Base-by-base conservation (phyloP, 1,140 invertebrate genomes). In the Papilio polytes region DNA sequence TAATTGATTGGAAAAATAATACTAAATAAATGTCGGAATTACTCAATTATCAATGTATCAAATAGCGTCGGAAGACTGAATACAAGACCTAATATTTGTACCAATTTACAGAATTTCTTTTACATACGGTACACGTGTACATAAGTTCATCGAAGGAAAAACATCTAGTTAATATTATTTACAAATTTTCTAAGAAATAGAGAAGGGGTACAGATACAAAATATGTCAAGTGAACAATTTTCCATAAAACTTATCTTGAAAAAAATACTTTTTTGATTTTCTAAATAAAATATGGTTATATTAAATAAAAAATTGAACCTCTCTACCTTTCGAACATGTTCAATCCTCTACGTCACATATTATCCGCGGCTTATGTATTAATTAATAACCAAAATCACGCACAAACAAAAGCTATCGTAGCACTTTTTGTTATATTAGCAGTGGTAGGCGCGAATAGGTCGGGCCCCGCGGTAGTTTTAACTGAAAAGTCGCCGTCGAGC, bases 401-500 rank as follows among this genome's bases (percentile, higher is more conserved):
- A 78, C 77, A 76, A 22, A 70, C 15, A 26, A 63, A 63, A 74
- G 36, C 20, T 63, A 41, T 66, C 77, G 53, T 66, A n/a, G 56
- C 56, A 78, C 77, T 59, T 63, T 78, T 78, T 78, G 3, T 78
- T 41, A 63, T 22, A 66, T 44, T 36, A 36, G 26, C 6, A 59
- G 53, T 73, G 73, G 51, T 80, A 84, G 80, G 80, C 86, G 83
- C 90, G 86, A 87, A 87, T 83, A 83, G 83, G 87, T 84, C 83
- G 85, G 86, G 76, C 80, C 84, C 83, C 88, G 89, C 87, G 88
- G 86, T 88, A 84, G 87, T 88, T 91, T 89, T 90, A 90, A 93
- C 91, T 92, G 91, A 92, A 92, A 89, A 89, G 83, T 86, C 85
- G 84, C 83, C 89, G 89, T 86, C 87, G 88, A 87, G 85, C 85